Base-by-base conservation (phyloP, 2,888 invertebrate species). In the Lithophane leautieri region DNA sequence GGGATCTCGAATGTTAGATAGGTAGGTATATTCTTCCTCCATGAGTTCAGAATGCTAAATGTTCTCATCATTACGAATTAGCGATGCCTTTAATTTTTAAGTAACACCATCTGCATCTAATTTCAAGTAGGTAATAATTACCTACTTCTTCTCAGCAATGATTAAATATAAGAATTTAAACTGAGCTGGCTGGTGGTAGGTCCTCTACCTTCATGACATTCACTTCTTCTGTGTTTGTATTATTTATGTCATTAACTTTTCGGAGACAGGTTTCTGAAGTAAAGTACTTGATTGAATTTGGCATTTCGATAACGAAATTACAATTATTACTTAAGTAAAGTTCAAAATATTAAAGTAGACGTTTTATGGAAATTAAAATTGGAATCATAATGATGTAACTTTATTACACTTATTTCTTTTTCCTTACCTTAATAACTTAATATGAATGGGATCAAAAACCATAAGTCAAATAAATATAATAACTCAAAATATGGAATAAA, bases 401-500 rank as follows among this genome's bases (percentile, higher is more conserved):
- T 44, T 50, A n/a, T n/a, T n/a, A 22, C 2, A 34, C 1, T n/a
- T 12, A 25, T 54, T 40, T 52, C 0, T 22, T 22, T 11, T 62
- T n/a, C n/a, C 16, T n/a, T 6, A 40, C 42, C 25, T 70, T n/a
- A n/a, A 72, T 44, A 73, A 50, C 7, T 63, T 77, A 22, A 1
- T 44, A 65, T 47, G 47, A 82, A 79, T 56, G 62, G 78, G 75
- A 72, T 76, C 70, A 70, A 73, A 83, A 74, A 81, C 77, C 62
- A 75, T 77, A 82, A 83, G 56, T 70, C 42, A 81, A 87, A 80
- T 83, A 79, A 87, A 84, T 84, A 84, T 68, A 82, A 79, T 72
- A 88, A 88, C 81, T 77, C 85, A 87, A 88, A 84, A 86, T 86
- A 81, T 88, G 81, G 81, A 81, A 86, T 84, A 77, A 80, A 70